A percentile compares a stretch with the other conserved stretches of the same genome.
Conservation (phyloP, 2,797 vertebrate genomes). For the Microctenopoma lineatum region DNA sequence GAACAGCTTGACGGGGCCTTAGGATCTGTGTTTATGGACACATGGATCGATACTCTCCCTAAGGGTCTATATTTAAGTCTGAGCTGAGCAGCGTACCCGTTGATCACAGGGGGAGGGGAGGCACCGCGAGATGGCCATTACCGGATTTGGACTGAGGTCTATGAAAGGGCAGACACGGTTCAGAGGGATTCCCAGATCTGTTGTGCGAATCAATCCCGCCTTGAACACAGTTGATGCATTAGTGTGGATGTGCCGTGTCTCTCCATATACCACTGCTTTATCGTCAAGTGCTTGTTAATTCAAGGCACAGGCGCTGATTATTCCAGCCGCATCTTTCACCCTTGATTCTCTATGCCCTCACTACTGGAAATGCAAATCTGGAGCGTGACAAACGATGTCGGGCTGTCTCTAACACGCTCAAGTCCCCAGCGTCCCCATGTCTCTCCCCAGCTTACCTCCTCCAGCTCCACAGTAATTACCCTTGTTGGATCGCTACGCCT, state of each 20-base stretch:
- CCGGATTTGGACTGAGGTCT: slow-evolving; percentile 50
- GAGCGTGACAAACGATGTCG: slow-evolving; percentile 74
- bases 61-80: slow-evolving; percentile 74
- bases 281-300: slow-evolving; percentile 59
- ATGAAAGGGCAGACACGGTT: slow-evolving; percentile 44
- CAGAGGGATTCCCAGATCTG: slow-evolving; percentile 50
- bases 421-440: slow-evolving; percentile 62
- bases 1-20: slow-evolving; percentile 70
- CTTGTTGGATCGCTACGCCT: slow-evolving; percentile 80
- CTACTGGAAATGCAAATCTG: slow-evolving; percentile 78
- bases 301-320: slow-evolving; percentile 63
- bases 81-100: slow-evolving; percentile 52
- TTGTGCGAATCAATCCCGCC: slow-evolving; percentile 56
- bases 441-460: slow-evolving; percentile 70
- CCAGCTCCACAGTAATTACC: slow-evolving; percentile 79
- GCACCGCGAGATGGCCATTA: slow-evolving; percentile 53
- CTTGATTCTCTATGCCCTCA: slow-evolving; percentile 62
- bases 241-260: background rate
- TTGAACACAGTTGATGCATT: background rate
- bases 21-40: slow-evolving; percentile 74
- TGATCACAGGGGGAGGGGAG: slow-evolving; percentile 50
- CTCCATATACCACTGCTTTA: background rate
- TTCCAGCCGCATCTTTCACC: slow-evolving; percentile 71
- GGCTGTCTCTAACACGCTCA: slow-evolving; percentile 70
- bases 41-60: slow-evolving; percentile 74